Conservation (phyloP, 2,113 vertebrate genomes). For the Pampusana beccarii region DNA sequence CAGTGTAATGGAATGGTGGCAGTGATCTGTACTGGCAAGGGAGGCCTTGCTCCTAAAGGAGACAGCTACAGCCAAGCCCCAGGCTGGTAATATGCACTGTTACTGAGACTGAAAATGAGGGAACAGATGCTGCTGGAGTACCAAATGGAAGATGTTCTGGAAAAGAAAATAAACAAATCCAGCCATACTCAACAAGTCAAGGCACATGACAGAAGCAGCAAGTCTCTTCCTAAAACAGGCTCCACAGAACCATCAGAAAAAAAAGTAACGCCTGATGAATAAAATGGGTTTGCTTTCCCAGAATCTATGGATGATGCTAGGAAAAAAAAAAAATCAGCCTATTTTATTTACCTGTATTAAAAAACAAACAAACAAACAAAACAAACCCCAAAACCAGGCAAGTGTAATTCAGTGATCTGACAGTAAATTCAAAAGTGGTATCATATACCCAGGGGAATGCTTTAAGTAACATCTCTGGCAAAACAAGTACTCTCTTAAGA, state of each 20-base stretch:
- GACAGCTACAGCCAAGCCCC: not conserved
- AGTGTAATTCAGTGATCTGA: not conserved
- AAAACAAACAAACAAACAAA: not conserved
- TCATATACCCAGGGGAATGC: not conserved
- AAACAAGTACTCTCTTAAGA: not conserved
- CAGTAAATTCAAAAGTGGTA: not conserved
- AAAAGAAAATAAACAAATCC: slow-evolving; percentile 18
- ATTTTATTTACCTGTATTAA: not conserved
- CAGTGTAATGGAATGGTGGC: slow-evolving; percentile 10
- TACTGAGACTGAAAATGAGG: not conserved
- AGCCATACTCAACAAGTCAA: not conserved
- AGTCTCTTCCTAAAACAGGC: not conserved
- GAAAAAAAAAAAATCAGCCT: not conserved
- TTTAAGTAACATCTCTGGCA: not conserved
- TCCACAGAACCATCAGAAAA: not conserved
- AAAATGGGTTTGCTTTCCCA: not conserved
- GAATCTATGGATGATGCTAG: not conserved
- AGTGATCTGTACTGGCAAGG: not conserved
- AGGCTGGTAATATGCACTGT: not conserved
- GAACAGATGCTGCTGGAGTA: not conserved
- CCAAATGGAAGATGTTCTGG: not conserved
- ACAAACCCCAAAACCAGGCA: not conserved
- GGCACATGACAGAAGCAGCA: not conserved
- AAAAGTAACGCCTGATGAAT: not conserved
- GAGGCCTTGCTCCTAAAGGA: not conserved